Percentiles rank a stretch among this genome's conserved stretches.
These are phyloP conservation scores for Drosophila subpulchrella DNA, from an alignment of 1,140 invertebrate species.

Conservation along the genomic window DNA sequence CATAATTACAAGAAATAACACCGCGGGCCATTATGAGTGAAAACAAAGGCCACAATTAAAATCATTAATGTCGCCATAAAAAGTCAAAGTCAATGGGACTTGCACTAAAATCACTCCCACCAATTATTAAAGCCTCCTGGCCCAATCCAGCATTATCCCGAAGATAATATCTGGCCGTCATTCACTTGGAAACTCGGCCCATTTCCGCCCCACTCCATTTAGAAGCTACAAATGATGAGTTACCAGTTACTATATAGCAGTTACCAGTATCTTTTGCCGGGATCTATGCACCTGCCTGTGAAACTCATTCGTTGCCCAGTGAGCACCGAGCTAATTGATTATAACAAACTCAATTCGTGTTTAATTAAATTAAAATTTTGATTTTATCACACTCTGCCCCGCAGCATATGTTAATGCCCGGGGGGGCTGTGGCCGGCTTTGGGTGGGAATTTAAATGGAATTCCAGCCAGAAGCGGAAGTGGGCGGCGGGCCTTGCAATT, in stretches of 20 bases:
- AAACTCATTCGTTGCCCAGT: constrained; percentile 40
- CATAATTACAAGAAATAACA: constrained; percentile 63
- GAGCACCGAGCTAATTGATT: constrained; percentile 56
- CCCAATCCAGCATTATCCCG: neutral
- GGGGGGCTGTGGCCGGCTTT: constrained; percentile 11
- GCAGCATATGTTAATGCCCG: constrained; percentile 35
- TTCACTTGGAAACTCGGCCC: constrained; percentile 9
- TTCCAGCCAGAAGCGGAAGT: neutral
- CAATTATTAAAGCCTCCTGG: constrained; percentile 19
- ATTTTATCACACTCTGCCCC: constrained; percentile 46
- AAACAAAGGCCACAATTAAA: constrained; percentile 29
- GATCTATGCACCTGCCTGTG: constrained; percentile 37
- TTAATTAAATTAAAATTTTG: constrained; percentile 67
- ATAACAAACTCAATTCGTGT: constrained; percentile 51
- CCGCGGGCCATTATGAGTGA: constrained; percentile 32
- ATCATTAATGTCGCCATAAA: constrained; percentile 15
- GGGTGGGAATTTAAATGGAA: constrained; percentile 23
- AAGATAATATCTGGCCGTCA: constrained; percentile 16
- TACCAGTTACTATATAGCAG: neutral
- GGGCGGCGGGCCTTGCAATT: constrained; percentile 17
- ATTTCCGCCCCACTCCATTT: constrained; percentile 3
- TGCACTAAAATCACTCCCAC: constrained; percentile 23
- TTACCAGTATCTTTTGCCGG: constrained; percentile 12
- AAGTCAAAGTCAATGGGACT: constrained; percentile 29
- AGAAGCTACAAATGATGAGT: constrained; percentile 6